These are phyloP conservation scores for Novumbra hubbsi DNA, from an alignment of 2,797 vertebrate species.

Conservation along the genomic window DNA sequence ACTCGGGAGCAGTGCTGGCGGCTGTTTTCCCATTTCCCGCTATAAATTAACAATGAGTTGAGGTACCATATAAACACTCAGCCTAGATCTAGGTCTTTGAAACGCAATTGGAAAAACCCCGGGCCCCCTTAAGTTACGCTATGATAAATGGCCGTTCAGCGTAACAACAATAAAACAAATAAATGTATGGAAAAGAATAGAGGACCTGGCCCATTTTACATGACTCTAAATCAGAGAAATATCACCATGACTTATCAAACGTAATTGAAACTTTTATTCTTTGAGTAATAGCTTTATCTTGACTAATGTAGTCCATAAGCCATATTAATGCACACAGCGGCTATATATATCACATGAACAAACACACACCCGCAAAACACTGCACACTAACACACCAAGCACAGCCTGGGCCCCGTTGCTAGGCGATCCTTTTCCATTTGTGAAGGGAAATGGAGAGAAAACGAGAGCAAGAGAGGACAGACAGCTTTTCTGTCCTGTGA, in stretches of 20 bases:
- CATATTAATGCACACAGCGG: constrained; percentile 3
- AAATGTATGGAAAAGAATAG: constrained; percentile 36
- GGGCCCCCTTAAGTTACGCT: not conserved
- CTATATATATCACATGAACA: not conserved
- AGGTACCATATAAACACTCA: not conserved
- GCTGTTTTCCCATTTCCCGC: constrained; percentile 39
- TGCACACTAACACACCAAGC: constrained; percentile 6
- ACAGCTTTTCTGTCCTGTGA: not conserved
- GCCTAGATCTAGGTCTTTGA: not conserved
- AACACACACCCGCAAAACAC: not conserved
- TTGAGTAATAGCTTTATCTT: constrained; percentile 15
- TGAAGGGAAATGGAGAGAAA: not conserved
- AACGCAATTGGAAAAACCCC: not conserved
- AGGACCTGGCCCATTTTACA: constrained; percentile 28
- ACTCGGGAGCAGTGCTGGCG: not conserved
- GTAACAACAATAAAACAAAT: constrained; percentile 38
- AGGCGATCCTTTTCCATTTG: constrained; percentile 11
- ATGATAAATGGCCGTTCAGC: constrained; percentile 19
- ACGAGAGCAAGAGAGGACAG: not conserved
- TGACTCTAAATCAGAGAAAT: constrained; percentile 35
- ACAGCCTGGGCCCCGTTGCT: constrained; percentile 7
- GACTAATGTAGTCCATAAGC: constrained; percentile 14
- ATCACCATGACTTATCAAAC: constrained; percentile 19
- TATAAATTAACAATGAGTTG: constrained; percentile 47
- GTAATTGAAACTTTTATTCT: constrained; percentile 39